Evolutionary conservation across 2,113 vertebrate genomes (phyloP), one percentile per base, ranked within the genome.

Genomic region (Pachypanchax playfairii): DNA sequence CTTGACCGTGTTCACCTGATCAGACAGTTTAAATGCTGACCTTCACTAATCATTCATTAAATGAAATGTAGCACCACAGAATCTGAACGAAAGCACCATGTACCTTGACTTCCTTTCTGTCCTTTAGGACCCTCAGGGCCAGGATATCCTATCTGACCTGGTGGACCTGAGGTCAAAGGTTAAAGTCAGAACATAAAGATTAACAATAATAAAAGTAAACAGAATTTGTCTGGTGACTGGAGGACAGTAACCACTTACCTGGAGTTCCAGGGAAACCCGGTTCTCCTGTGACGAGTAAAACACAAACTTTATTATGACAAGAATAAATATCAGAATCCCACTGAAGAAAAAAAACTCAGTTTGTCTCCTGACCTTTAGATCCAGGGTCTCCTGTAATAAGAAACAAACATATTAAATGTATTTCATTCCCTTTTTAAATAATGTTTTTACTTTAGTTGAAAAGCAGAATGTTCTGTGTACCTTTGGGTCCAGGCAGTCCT

Each of bases 91-190:
- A 44, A 36, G 13, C 0, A 3, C 2, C 53, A 39, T 81, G 14
- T 78, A 98, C 96, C 96, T 86, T 90, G 53, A 20, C 48, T 94
- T 89, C 97, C 97, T 77, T 98, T 98, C 57, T 95, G 95, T 80
- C 97, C 97, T 87, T 96, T 97, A 0, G 91, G 93, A 74, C 96
- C 96, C 53, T 96, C 93, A 10, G 85, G 88, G 47, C 97, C 96
- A 56, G 89, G 51, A 10, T 91, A 92, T 13, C 96, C 96, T 18
- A 84, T 80, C 6, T 46, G 41, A 79, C 96, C 95, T 28, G 92
- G 92, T 71, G 84, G 18, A 73, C 95, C 95, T 85, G 75, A 60
- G 63, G 57, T 79, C 48, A 80, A 68, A 83, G 54, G 52, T 79
- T 31, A 72, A 15, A 35, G 57, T 73, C 5, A 77, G 31, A 57